These are phyloP conservation scores for Liparis tanakae DNA, from an alignment of 2,797 vertebrate species.

Conservation along the genomic window DNA sequence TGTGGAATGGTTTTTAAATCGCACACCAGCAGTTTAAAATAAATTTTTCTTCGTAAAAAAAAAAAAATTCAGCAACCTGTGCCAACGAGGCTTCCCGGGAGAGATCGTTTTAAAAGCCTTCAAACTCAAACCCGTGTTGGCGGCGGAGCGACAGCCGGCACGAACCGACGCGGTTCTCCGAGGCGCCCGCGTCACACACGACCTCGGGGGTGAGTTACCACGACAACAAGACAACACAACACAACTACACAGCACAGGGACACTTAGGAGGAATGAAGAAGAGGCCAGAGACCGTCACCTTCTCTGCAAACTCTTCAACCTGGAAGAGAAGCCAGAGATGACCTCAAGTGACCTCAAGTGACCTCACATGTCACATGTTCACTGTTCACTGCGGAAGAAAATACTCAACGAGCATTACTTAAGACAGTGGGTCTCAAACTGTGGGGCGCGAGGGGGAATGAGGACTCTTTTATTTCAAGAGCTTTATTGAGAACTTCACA, in stretches of 20 bases:
- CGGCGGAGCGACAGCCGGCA: constrained; percentile 64
- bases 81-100: not conserved
- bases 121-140: constrained; percentile 19
- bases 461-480: too few species aligned
- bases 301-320: constrained; percentile 90
- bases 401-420: constrained; percentile 12
- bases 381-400: constrained; percentile 16
- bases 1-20: not conserved
- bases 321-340: constrained; percentile 87
- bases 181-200: constrained; percentile 78
- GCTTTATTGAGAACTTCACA: too few species aligned
- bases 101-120: not conserved
- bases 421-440: not conserved
- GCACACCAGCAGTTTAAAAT: not conserved
- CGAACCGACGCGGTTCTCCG: constrained; percentile 39
- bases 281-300: constrained; percentile 88
- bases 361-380: constrained; percentile 68
- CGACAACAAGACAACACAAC: constrained; percentile 39
- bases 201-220: constrained; percentile 78
- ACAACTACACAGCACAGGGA: constrained; percentile 67
- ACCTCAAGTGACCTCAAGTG: constrained; percentile 68
- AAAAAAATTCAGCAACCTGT: not conserved
- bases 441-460: too few species aligned
- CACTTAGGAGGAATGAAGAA: constrained; percentile 74
- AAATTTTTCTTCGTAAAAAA: not conserved